A percentile compares a stretch with the other conserved stretches of the same genome.
These are phyloP conservation scores for Synergus gifuensis DNA, from an alignment of 2,888 invertebrate species.

Conservation along the genomic window DNA sequence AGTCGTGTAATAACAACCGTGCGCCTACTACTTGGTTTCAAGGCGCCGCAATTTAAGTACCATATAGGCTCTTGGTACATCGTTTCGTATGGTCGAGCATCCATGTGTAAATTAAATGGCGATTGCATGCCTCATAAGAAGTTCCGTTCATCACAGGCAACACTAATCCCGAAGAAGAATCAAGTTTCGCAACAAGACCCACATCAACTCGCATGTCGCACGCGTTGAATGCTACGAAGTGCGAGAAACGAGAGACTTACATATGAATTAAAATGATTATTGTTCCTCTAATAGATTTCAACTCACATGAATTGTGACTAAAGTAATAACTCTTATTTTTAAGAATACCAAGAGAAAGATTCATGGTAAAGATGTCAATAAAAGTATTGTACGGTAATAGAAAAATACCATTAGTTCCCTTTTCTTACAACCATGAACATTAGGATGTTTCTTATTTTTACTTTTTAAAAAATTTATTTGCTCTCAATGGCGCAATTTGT, in stretches of 20 bases:
- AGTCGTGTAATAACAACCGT: conserved; percentile 56
- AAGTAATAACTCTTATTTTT: no score
- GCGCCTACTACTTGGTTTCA: conserved; percentile 42
- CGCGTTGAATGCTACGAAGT: background rate
- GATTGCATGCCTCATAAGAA: conserved; percentile 10
- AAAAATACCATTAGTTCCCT: no score
- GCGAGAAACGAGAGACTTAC: background rate
- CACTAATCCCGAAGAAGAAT: background rate
- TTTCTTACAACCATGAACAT: no score
- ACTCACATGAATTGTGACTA: background rate
- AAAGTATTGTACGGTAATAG: no score
- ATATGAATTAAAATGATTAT: background rate
- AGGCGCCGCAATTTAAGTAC: conserved; percentile 37
- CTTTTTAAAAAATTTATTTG: no score
- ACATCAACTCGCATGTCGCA: conserved; percentile 5
- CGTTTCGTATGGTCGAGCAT: conserved; percentile 1
- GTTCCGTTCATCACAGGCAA: conserved; percentile 13
- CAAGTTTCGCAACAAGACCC: conserved; percentile 8
- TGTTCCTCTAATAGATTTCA: background rate
- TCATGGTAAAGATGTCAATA: no score
- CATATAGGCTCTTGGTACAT: conserved; percentile 4
- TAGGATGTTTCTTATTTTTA: no score
- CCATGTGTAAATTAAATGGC: conserved; percentile 17
- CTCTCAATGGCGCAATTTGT: no score
- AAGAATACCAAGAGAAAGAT: no score